These are phyloP conservation scores for Zaprionus capensis DNA, from an alignment of 1,140 invertebrate genomes.

Conservation along the genomic window DNA sequence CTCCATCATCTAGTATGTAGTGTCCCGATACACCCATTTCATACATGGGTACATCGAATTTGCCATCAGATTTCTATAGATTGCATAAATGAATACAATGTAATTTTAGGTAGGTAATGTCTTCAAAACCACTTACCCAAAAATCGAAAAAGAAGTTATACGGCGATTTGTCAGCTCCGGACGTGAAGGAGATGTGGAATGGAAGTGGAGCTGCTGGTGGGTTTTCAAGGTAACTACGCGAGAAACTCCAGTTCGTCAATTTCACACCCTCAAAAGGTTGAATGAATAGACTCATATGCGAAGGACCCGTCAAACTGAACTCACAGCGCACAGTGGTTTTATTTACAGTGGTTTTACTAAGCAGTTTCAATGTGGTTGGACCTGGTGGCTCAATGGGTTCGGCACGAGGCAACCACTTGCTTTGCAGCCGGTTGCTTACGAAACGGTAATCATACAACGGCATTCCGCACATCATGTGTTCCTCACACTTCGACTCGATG, in stretches of 20 bases:
- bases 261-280: constrained; percentile 86
- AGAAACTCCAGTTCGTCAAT: constrained; percentile 88
- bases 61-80: constrained; percentile 84
- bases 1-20: constrained; percentile 42
- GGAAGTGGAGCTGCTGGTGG: constrained; percentile 85
- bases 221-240: constrained; percentile 84
- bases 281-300: constrained; percentile 90
- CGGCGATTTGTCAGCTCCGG: constrained; percentile 86
- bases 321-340: constrained; percentile 40
- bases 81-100: constrained; percentile 16
- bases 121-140: not conserved
- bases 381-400: constrained; percentile 46
- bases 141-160: constrained; percentile 22
- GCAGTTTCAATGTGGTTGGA: constrained; percentile 30
- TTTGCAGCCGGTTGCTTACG: constrained; percentile 38
- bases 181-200: constrained; percentile 89
- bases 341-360: constrained; percentile 52
- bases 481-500: constrained; percentile 86
- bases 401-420: constrained; percentile 55
- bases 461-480: constrained; percentile 89
- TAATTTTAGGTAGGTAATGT: not conserved
- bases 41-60: constrained; percentile 40
- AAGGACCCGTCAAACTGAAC: constrained; percentile 86
- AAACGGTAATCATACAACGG: constrained; percentile 88
- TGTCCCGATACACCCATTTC: constrained; percentile 54